Evolutionary conservation across 2,797 vertebrate genomes (phyloP).

Genomic region (Periophthalmus magnuspinnatus): DNA sequence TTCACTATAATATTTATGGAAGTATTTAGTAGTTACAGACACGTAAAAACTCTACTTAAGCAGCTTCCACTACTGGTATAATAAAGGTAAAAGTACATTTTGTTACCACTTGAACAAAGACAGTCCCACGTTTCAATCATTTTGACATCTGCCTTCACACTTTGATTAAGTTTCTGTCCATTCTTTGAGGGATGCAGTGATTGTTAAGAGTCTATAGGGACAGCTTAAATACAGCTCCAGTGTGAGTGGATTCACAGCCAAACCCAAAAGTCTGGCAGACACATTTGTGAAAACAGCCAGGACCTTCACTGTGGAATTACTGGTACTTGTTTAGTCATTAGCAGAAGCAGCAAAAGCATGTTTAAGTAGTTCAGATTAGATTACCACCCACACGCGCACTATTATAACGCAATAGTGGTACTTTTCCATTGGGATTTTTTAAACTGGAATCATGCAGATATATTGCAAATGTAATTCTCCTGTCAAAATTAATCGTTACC

Average conservation of each 20-base stretch:
- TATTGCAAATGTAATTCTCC: slow-evolving; percentile 11
- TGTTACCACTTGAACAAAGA: background rate
- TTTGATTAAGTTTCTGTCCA: slow-evolving; percentile 33
- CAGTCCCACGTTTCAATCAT: slow-evolving; percentile 16
- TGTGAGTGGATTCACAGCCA: slow-evolving; percentile 47
- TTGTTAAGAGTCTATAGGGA: slow-evolving; percentile 59
- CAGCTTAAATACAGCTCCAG: slow-evolving; percentile 55
- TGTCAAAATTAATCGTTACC: slow-evolving; percentile 23
- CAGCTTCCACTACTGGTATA: too few species aligned
- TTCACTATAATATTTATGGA: too few species aligned
- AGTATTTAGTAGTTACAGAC: too few species aligned
- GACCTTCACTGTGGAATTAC: slow-evolving; percentile 26
- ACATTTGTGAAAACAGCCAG: slow-evolving; percentile 29
- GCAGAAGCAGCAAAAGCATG: slow-evolving; percentile 31
- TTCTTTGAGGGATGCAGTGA: slow-evolving; percentile 27
- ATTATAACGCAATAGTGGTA: background rate
- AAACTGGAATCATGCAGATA: slow-evolving; percentile 9
- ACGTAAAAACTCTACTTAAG: too few species aligned
- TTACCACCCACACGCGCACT: background rate
- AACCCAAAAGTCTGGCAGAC: slow-evolving; percentile 41
- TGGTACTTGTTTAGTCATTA: slow-evolving; percentile 42
- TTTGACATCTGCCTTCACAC: background rate
- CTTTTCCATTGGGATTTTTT: background rate
- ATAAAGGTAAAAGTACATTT: background rate
- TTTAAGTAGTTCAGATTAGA: slow-evolving; percentile 18